Evolutionary conservation across 2,113 vertebrate genomes (phyloP), one percentile per base, ranked within the genome.

Genomic region (Lepus europaeus): DNA sequence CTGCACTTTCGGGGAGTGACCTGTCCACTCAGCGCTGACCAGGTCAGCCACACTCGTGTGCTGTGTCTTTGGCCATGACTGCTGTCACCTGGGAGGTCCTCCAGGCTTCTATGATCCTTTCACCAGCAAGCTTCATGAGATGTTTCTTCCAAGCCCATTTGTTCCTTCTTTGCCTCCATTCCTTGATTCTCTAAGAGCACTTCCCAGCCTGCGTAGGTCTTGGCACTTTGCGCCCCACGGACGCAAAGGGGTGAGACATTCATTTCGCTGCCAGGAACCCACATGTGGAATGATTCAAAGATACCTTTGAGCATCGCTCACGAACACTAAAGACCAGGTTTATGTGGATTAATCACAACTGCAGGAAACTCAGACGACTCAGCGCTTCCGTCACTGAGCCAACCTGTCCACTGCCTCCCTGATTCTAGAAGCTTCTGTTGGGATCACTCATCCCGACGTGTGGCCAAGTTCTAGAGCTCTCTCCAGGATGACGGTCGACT

Each of bases 91-190:
- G 49, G 33, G 29, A 2, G 0, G 80, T 1, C 3, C 0, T 33
- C 2, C 7, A 53, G 66, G 6, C 5, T 14, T 5, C 3, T 45
- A 12, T 13, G 39, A 80, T 1, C 0, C 2, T 49, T 4, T 0
- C 45, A 14, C 51, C 69, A 56, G 72, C 31, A 89, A 89, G 12
- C 25, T 78, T n/a, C 68, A 56, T 64, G 22, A 91, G 53, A 92
- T 9, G 27, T 39, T 63, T 81, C 31, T 11, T 6, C 2, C 77
- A 51, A 77, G 63, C 3, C 9, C 70, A 20, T 68, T 0, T 16
- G 53, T 89, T 72, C 27, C 14, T 29, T 80, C 36, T 64, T 23
- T 79, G 53, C 70, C 64, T 11, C 23, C 73, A 22, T 84, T 6
- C 66, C 56, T 89, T n/a, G 8, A 36, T 64, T 87, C 31, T 73